Percentiles rank a stretch among this genome's conserved stretches.
Conservation (phyloP, 1,140 invertebrate species). For the Metaphire vulgaris region DNA sequence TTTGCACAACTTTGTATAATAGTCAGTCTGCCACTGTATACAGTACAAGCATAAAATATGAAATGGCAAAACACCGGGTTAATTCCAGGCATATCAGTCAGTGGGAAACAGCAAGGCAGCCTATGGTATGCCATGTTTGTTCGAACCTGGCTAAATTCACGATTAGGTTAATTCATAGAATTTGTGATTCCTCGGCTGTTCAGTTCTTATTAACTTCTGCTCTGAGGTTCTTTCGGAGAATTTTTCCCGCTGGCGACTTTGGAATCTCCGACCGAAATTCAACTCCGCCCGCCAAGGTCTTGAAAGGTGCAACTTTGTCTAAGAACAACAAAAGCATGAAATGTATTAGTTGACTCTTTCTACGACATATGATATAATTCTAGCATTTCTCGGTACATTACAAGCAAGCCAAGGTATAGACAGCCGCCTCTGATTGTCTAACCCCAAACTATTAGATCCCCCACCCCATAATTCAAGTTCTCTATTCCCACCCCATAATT, state of each 20-base stretch:
- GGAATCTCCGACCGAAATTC: conserved; percentile 11
- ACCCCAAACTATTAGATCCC: not conserved
- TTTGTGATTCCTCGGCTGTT: no score
- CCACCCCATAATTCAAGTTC: not conserved
- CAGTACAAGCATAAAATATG: not conserved
- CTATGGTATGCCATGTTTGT: not conserved
- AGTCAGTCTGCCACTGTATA: not conserved
- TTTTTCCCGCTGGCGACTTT: conserved; percentile 14
- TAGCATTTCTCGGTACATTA: not conserved
- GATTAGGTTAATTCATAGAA: no score
- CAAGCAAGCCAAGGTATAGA: not conserved
- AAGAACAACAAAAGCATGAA: not conserved
- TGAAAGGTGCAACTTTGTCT: conserved; percentile 25
- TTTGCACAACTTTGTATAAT: no score
- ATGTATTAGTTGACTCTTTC: not conserved
- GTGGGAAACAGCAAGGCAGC: not conserved
- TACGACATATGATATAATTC: not conserved
- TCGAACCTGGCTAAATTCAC: not conserved
- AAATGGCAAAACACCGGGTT: no score
- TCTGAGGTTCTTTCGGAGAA: conserved; percentile 9
- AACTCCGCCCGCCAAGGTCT: conserved; percentile 13
- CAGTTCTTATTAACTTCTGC: not conserved
- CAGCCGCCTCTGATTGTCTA: not conserved
- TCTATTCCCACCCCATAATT: no score
- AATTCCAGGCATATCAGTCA: no score